These are phyloP conservation scores for Tupiocoris notatus DNA, from an alignment of 2,888 invertebrate species.

Conservation along the genomic window DNA sequence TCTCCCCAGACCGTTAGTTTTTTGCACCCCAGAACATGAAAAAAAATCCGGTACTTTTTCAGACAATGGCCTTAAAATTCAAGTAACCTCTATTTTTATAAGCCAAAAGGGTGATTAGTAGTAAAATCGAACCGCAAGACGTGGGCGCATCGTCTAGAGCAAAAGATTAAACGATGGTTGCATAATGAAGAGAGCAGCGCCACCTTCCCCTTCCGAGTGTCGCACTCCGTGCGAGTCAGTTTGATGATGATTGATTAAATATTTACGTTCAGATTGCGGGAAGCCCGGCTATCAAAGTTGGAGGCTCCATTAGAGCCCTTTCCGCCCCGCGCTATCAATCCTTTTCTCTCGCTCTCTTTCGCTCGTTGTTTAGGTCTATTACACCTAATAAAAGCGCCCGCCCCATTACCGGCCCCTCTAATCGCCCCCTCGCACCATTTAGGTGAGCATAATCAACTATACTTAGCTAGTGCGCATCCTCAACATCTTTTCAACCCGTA, in stretches of 20 bases:
- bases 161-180: neutral
- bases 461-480: constrained; percentile 37
- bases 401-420: constrained; percentile 37
- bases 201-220: neutral
- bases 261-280: constrained; percentile 39
- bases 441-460: constrained; percentile 33
- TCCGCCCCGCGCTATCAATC: neutral
- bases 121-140: neutral
- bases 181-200: neutral
- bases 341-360: constrained; percentile 10
- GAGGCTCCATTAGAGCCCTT: constrained; percentile 34
- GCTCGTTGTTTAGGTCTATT: constrained; percentile 41
- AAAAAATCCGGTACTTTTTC: too few relatives aligned
- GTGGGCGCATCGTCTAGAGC: neutral
- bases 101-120: too few relatives aligned
- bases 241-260: constrained; percentile 41
- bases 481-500: neutral
- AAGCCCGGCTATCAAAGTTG: constrained; percentile 35
- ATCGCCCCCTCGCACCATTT: constrained; percentile 21
- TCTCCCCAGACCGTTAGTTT: too few relatives aligned
- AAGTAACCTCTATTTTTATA: too few relatives aligned
- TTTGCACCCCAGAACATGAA: too few relatives aligned
- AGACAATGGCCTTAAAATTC: too few relatives aligned
- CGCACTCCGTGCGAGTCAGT: constrained; percentile 16
- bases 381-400: constrained; percentile 34